A percentile compares a stretch with the other conserved stretches of the same genome.
These are phyloP conservation scores for Lymantria monacha DNA, from an alignment of 2,888 invertebrate genomes.

Conservation along the genomic window DNA sequence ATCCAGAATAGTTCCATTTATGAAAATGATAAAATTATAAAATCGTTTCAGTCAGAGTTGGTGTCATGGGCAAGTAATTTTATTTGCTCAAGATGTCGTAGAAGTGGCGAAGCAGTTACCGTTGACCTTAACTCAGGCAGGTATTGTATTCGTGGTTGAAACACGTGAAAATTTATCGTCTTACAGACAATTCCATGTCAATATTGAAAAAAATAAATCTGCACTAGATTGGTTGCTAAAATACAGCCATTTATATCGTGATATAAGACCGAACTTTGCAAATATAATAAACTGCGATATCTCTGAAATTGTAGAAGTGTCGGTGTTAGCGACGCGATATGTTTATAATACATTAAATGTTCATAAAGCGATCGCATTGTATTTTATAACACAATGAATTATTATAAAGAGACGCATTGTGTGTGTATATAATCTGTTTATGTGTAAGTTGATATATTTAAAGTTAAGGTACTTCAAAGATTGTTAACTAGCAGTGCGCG, in stretches of 20 bases:
- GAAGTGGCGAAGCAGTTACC: conserved; percentile 27
- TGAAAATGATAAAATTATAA: conserved; percentile 30
- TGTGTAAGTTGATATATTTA: too few relatives aligned
- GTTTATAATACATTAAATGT: too few relatives aligned
- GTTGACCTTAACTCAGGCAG: conserved; percentile 10
- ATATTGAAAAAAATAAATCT: conserved; percentile 5
- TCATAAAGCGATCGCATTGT: too few relatives aligned
- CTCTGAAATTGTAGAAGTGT: not conserved
- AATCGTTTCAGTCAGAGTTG: conserved; percentile 34
- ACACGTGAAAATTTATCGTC: conserved; percentile 15
- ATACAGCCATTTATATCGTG: not conserved
- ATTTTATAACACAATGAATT: too few relatives aligned
- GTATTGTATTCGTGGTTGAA: conserved; percentile 22
- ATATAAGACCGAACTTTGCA: not conserved
- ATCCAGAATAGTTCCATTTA: conserved; percentile 21
- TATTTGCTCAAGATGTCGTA: conserved; percentile 22
- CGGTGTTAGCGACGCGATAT: too few relatives aligned
- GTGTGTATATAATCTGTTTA: too few relatives aligned
- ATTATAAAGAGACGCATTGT: too few relatives aligned
- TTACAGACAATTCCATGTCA: conserved; percentile 20
- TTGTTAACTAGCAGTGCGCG: too few relatives aligned
- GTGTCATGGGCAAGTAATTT: conserved; percentile 31
- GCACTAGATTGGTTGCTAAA: not conserved
- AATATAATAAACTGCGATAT: not conserved
- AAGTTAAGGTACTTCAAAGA: too few relatives aligned